Percentiles rank a stretch among this genome's conserved stretches.
Conservation (phyloP, 2,888 invertebrate species). For the Cephus runcator region DNA sequence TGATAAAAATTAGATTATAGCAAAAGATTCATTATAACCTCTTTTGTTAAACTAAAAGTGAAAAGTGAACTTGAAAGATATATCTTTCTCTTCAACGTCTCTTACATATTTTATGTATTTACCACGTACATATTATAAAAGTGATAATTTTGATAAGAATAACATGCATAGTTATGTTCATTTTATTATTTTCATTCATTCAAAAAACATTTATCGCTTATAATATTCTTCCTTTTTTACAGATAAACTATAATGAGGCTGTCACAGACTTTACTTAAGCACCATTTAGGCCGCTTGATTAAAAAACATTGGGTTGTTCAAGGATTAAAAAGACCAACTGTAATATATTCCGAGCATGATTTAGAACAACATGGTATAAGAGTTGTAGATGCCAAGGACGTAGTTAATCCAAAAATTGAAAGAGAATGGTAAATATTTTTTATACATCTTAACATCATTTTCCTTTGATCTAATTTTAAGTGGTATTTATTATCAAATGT, state of each 20-base stretch:
- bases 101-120: not conserved
- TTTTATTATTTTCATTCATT: not conserved
- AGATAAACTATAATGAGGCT: conserved; percentile 71
- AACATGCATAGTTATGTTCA: not conserved
- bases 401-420: conserved; percentile 61
- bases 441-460: not conserved
- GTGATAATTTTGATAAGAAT: not conserved
- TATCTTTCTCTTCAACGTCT: not conserved
- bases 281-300: conserved; percentile 80
- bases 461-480: not conserved
- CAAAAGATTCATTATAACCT: not conserved
- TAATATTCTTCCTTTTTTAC: conserved; percentile 1
- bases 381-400: conserved; percentile 73
- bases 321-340: conserved; percentile 71
- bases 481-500: conserved; percentile 3
- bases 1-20: not conserved
- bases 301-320: conserved; percentile 79
- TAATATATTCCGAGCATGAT: conserved; percentile 69
- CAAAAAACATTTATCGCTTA: not conserved
- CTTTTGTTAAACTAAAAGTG: not conserved
- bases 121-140: too few relatives aligned
- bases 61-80: not conserved
- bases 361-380: conserved; percentile 71
- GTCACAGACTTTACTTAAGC: conserved; percentile 71
- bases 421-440: not conserved